Evolutionary conservation across 2,113 vertebrate species (phyloP), one percentile per base, ranked within the genome.

Genomic region (Ptyas mucosa): DNA sequence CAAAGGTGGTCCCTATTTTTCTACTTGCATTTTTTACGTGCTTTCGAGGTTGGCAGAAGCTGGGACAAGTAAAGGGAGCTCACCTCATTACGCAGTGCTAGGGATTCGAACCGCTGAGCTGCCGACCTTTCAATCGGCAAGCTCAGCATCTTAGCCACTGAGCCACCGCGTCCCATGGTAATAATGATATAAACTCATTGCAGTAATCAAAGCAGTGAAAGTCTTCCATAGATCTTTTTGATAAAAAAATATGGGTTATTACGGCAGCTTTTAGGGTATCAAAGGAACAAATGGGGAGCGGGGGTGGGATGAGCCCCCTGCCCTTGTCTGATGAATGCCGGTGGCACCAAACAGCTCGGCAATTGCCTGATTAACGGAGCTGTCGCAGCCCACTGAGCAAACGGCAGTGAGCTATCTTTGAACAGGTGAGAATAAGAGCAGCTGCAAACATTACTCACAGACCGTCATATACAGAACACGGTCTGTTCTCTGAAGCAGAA

Each of bases 351-450:
- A 88, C 64, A 43, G 91, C 90, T 95, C 94, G n/a, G 90, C 93
- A 69, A 89, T 93, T 57, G 90, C 93, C 95, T 94, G 93, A 95
- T 95, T 96, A 93, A 91, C 0, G 53, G 90, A 90, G 43, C 4
- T 81, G 95, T 54, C 91, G 94, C 89, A 91, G 93, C 93, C 75
- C 93, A 93, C 96, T 90, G 95, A 89, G 96, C 90, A 91, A 92
- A 89, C 94, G 57, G 20, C 49, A 91, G 46, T 1, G 11, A 8
- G 3, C 5, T 0, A 69, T 94, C 96, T 95, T 96, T 96, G 95
- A 34, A 94, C 95, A 58, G 57, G 58, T 0, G 8, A 92, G 51
- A 81, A 46, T 26, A 55, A 39, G 93, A 89, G 95, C 81, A 46
- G 55, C 1, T 34, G 20, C 20, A 89, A 64, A 91, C 91, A 29